Base-by-base conservation (phyloP, 2,113 vertebrate genomes). In the Thermophis baileyi region DNA sequence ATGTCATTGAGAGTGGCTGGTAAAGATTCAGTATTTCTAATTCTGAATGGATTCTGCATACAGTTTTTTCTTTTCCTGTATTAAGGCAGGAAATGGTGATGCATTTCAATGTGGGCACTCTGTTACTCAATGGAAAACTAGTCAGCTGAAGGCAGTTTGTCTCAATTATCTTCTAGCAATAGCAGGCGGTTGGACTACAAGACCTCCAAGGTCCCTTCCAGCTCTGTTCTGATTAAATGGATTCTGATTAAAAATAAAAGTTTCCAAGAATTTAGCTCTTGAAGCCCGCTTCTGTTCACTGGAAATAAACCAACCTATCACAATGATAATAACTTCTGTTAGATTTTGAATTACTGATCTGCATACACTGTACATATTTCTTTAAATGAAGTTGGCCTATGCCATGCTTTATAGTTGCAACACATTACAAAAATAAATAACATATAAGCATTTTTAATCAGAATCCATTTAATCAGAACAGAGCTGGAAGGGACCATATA, bases 81-180 rank as follows among this genome's bases (percentile, higher is more conserved):
- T 85, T 90, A n/a, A 92, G 90, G 91, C 74, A 93, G 93, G 93
- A 95, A 95, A 57, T 25, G 86, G 35, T 81, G 85, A 94, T 93
- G 60, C 93, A 49, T 55, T 60, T 94, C 90, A 87, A 47, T 93
- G 88, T 94, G 93, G 93, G 89, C 81, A 87, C 46, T 57, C 63
- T 94, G 91, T 95, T 88, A 90, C 95, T 95, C 12, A 95, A 81
- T 55, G 89, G 85, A 91, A 94, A 90, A 40, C 14, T 40, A 24
- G 25, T 93, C 90, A 55, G 0, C 51, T 94, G 91, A 94, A 91
- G 93, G 25, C 40, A 91, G 0, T 22, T 35, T 95, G 22, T 90
- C 91, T 53, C 85, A 22, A 86, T 49, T 86, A 89, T 86, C 40
- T 95, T 93, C 6, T 86, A 0, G 63, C 0, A 4, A 74, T 95